Evolutionary conservation across 2,113 vertebrate species (phyloP).

Genomic region (Muntiacus reevesi): DNA sequence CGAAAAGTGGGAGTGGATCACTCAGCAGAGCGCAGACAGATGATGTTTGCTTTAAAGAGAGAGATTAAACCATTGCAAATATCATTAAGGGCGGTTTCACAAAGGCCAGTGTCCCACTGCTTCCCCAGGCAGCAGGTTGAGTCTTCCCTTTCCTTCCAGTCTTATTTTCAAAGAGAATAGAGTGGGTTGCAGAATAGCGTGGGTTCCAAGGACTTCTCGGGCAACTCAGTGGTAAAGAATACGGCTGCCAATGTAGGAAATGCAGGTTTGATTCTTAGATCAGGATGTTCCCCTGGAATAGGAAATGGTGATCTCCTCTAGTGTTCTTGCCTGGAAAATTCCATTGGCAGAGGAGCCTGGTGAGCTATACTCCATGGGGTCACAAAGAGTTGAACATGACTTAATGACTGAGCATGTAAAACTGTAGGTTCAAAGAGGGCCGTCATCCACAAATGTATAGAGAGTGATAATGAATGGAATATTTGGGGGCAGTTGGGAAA

Average conservation of each 20-base stretch:
- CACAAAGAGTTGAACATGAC: background rate
- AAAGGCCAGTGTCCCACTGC: background rate
- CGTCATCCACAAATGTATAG: background rate
- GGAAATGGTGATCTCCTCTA: background rate
- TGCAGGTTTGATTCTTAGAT: background rate
- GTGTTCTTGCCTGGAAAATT: background rate
- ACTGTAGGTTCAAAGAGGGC: background rate
- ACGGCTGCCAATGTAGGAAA: background rate
- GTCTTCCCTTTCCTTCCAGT: background rate
- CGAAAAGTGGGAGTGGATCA: constrained; percentile 63
- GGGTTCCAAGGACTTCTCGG: background rate
- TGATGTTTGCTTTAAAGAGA: constrained; percentile 70
- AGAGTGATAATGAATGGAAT: background rate
- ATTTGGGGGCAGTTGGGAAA: background rate
- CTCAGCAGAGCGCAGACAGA: constrained; percentile 59
- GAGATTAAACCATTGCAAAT: constrained; percentile 56
- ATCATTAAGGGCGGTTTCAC: constrained; percentile 59
- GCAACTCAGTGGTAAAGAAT: background rate
- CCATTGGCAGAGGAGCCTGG: background rate
- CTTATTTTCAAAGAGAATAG: background rate
- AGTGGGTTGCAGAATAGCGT: background rate
- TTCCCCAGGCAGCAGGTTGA: background rate
- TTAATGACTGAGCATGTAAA: background rate
- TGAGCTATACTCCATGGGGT: background rate
- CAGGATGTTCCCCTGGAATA: background rate